These are phyloP conservation scores for Megathymus violae DNA, from an alignment of 1,140 invertebrate genomes.

Conservation along the genomic window DNA sequence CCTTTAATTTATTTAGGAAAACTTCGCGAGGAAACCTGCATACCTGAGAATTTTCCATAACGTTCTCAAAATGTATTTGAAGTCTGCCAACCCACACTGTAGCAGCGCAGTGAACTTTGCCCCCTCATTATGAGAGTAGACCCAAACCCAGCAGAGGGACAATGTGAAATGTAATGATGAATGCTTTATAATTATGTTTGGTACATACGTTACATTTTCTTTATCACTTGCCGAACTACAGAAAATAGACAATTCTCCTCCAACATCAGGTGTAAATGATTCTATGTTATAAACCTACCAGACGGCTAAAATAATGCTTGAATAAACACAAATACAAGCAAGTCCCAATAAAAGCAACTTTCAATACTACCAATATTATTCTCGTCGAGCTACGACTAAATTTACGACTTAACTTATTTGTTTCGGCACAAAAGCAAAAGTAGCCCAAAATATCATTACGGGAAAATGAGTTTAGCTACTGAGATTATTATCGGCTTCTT, in stretches of 20 bases:
- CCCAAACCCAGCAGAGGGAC: too few relatives aligned
- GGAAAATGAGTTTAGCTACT: constrained; percentile 7
- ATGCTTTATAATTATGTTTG: too few relatives aligned
- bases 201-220: too few relatives aligned
- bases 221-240: too few relatives aligned
- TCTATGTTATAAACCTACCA: constrained; percentile 9
- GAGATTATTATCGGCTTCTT: neutral
- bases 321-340: constrained; percentile 13
- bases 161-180: too few relatives aligned
- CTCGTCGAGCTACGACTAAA: constrained; percentile 24
- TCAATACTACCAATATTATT: constrained; percentile 34
- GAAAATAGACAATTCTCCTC: neutral
- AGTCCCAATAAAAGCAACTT: constrained; percentile 17
- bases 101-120: too few relatives aligned
- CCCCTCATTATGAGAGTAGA: too few relatives aligned
- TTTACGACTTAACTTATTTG: constrained; percentile 29
- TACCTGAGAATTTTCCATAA: too few relatives aligned
- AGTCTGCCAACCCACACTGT: too few relatives aligned
- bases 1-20: too few relatives aligned
- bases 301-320: constrained; percentile 11
- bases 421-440: constrained; percentile 18
- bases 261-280: neutral
- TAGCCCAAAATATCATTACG: constrained; percentile 16
- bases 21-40: too few relatives aligned
- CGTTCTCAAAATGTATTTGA: too few relatives aligned